Base-by-base conservation (phyloP, 2,888 invertebrate species). In the Drosophila longiperda region DNA sequence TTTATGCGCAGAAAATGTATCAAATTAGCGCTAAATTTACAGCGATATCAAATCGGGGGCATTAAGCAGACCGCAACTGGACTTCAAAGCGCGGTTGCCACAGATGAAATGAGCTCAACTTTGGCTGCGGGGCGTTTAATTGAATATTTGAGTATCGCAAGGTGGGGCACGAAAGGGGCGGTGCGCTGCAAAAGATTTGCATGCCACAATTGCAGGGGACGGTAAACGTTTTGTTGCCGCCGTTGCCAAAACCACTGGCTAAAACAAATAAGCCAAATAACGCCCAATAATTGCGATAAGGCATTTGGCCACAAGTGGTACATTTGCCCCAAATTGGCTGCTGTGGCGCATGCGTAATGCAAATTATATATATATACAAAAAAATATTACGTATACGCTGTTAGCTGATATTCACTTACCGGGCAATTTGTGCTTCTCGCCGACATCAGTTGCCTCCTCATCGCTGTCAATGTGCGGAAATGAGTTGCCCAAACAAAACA, bases 401-500 rank as follows among this genome's bases (percentile, higher is more conserved):
- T 62, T 82, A 52, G 53, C 57, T 26, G 36, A 36, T 17, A 26
- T 34, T 36, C 63, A 75, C 75, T 84, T 73, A 74, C 84, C 88
- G 69, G 81, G 49, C 54, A 78, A 72, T 71, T 87, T 78, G 33
- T 87, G 90, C 91, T 93, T 93, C 91, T 94, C 91, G 64, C 73
- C 82, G 40, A 57, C 74, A 55, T 94, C 90, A 53, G 90, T 74
- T 91, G 94, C 94, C 91, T 96, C 96, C 84, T 96, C 96, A 87
- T 96, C 96, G 91, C 96, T 96, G 92, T 96, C 96, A 83, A 96
- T 96, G 92, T 96, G 96, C 73, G 96, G 96, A 92, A 96, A 95
- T 52, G 95, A 94, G 36, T 95, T 95, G 61, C 95, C 95, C 84
- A 95, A 93, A 91, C 95, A 95, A 91, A 95, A 95, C 92, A 95